Conservation (phyloP, 23 tunicate genomes). For the Ascidia mentula region DNA sequence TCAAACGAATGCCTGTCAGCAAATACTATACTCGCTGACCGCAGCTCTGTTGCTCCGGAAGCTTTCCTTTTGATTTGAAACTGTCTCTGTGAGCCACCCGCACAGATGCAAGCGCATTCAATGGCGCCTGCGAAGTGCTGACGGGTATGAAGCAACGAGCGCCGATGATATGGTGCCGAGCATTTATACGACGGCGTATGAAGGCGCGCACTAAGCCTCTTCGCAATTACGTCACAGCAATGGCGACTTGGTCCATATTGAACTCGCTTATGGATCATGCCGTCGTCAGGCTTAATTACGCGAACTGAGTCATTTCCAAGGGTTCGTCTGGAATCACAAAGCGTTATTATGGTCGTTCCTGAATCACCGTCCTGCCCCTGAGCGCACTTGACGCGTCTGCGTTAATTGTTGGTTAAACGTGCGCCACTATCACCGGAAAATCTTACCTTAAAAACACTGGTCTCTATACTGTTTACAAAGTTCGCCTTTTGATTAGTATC, state of each 20-base stretch:
- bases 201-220: not conserved
- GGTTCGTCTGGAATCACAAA: not conserved
- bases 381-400: too few relatives aligned
- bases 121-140: not conserved
- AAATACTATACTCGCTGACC: slow-evolving; percentile 2
- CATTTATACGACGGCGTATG: not conserved
- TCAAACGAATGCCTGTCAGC: not conserved
- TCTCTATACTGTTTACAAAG: too few relatives aligned
- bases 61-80: too few relatives aligned
- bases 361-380: too few relatives aligned
- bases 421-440: too few relatives aligned
- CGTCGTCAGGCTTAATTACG: too few relatives aligned
- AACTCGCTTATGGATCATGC: too few relatives aligned
- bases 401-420: too few relatives aligned
- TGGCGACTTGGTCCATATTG: too few relatives aligned
- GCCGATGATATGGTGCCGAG: too few relatives aligned
- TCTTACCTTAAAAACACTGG: too few relatives aligned
- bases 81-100: not conserved
- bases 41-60: not conserved
- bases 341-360: not conserved
- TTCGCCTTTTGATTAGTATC: too few relatives aligned
- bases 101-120: not conserved
- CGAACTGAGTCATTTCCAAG: not conserved
- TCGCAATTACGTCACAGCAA: not conserved
- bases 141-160: not conserved